A percentile compares a stretch with the other conserved stretches of the same genome.
Conservation (phyloP, 2,888 invertebrate genomes). For the Tethea ocularis region DNA sequence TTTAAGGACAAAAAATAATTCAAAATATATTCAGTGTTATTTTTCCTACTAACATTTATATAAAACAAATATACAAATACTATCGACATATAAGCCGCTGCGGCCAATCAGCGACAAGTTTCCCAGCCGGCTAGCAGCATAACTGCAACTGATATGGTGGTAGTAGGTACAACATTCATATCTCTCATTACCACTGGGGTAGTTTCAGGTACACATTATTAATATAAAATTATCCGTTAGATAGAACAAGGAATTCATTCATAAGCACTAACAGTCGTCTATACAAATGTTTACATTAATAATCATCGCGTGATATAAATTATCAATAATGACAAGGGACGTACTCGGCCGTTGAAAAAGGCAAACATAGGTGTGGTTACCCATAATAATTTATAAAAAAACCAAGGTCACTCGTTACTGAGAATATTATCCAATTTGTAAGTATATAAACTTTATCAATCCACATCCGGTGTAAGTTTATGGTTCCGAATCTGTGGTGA, state of each 20-base stretch:
- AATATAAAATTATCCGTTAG: conserved; percentile 22
- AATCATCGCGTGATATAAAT: conserved; percentile 53
- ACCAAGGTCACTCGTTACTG: conserved; percentile 35
- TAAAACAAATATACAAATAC: too few relatives aligned
- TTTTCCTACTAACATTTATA: too few relatives aligned
- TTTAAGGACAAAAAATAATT: too few relatives aligned
- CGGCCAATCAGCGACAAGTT: too few relatives aligned
- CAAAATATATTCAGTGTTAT: too few relatives aligned
- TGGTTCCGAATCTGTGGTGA: conserved; percentile 47
- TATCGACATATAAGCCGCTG: too few relatives aligned
- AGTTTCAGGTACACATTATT: not conserved
- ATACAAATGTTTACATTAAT: conserved; percentile 62
- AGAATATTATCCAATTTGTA: conserved; percentile 40
- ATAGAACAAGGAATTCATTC: conserved; percentile 58
- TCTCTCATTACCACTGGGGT: too few relatives aligned
- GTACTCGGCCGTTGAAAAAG: conserved; percentile 57
- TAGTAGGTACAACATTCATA: too few relatives aligned
- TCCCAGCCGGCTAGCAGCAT: too few relatives aligned
- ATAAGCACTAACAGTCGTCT: conserved; percentile 50
- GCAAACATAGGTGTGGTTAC: conserved; percentile 63
- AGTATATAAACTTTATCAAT: conserved; percentile 48
- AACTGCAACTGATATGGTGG: not conserved
- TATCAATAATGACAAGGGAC: conserved; percentile 66
- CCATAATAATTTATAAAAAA: conserved; percentile 38
- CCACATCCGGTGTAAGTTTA: conserved; percentile 53